Evolutionary conservation across 2,797 vertebrate genomes (phyloP), one percentile per base, ranked within the genome.

Genomic region (Myotis daubentonii): DNA sequence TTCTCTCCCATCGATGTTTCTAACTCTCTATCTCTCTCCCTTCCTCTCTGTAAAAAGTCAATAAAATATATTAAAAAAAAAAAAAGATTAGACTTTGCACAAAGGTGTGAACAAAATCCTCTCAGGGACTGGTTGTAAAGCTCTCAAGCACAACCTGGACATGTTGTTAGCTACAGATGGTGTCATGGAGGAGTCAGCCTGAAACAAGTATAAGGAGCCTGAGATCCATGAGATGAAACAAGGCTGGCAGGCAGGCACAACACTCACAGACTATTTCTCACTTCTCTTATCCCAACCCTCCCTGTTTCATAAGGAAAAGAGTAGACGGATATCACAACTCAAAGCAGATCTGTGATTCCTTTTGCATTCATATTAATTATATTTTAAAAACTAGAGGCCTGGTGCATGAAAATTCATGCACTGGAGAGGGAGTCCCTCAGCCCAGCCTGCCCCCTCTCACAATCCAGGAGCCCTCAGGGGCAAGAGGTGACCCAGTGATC

Each of bases 401-500:
- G 47, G 47, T 47, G 47, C 47, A 47, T 47, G 47, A 47, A 47
- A 47, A 47, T 47, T 47, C 47, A 47, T 47, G 47, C 47, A 47
- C 47, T 47, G 47, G 47, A 47, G 47, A 15, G 13, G 47, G 47
- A 12, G 3, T 47, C 47, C 47, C 47, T 47, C 47, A 47, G 47
- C 11, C 3, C 12, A 4, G 47, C 47, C 47, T 13, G 47, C 47
- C 47, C 47, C 12, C 47, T 47, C 13, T 47, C 47, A 47, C 47
- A 47, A 12, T 47, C 47, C 47, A 1, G 13, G 47, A 47, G 13
- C 47, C 47, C 47, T 47, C 47, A 13, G 47, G 44, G 11, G 47
- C 1, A 3, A 12, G 11, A 47, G 47, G 47, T 4, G 47, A 4
- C 47, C 12, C 0, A 1, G 47, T 0, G 4, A 47, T 47, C 47